phyloP scores from a whole-genome alignment of 2,113 vertebrate genomes.

The Alectura lathami region DNA sequence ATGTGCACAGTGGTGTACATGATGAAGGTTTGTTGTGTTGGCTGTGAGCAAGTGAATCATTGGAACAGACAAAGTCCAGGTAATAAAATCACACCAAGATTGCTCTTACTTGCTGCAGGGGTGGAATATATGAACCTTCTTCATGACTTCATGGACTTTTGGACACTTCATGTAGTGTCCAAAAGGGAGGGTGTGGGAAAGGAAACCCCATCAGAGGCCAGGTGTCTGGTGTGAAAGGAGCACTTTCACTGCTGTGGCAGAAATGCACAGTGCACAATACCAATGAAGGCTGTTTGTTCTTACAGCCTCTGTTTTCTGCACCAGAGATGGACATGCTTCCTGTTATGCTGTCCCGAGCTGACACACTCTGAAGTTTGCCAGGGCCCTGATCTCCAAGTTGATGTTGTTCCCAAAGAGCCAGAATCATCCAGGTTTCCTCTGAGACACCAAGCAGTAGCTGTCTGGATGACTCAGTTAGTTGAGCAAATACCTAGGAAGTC shows the following conservation, averaged over 20 bases:
- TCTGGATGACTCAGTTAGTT: not conserved
- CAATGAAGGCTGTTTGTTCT: not conserved
- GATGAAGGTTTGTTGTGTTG: not conserved
- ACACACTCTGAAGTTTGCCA: not conserved
- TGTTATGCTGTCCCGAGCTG: not conserved
- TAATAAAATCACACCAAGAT: not conserved
- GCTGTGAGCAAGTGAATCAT: not conserved
- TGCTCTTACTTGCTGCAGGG: not conserved
- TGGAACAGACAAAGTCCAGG: rapidly evolving
- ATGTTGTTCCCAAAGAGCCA: not conserved
- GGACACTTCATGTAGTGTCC: not conserved
- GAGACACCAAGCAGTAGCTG: not conserved
- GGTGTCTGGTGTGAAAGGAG: not conserved
- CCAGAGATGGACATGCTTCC: not conserved
- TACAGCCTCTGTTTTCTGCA: not conserved
- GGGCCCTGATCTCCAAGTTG: not conserved
- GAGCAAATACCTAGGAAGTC: rapidly evolving
- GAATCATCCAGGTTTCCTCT: not conserved
- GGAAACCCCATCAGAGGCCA: too few relatives aligned
- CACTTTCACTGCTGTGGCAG: not conserved
- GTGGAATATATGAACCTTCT: not conserved
- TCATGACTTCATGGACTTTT: too few relatives aligned
- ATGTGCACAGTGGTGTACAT: rapidly evolving
- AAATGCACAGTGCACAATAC: rapidly evolving
- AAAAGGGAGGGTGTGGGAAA: not conserved